Evolutionary conservation across 2,888 invertebrate species (phyloP), one percentile per base, ranked within the genome.

Genomic region (Seira musarum): DNA sequence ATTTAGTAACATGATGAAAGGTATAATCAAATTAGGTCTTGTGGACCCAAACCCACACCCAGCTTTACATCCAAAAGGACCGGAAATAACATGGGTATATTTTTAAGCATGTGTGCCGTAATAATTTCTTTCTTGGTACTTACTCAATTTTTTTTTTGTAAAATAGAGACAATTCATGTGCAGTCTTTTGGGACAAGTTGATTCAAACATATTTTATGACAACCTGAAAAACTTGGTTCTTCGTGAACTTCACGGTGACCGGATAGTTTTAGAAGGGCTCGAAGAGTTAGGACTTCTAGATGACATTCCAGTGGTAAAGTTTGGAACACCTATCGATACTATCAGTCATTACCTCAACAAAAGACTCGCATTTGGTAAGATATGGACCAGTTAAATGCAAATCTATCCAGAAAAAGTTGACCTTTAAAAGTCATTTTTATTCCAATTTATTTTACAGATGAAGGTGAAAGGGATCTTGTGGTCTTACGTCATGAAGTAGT

Each of bases 401-500:
- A 24, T 13, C n/a, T 74, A 17, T 24, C 10, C 25, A 46, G n/a
- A n/a, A n/a, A 74, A 15, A 17, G n/a, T 1, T 77, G 21, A 64
- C 17, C 15, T 22, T 67, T 22, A 2, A 49, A 46, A 40, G 21
- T 10, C 15, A 40, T 61, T 69, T 21, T 19, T 72, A 46, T 30
- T 49, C n/a, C 19, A n/a, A 35, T 65, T 53, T 67, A 22, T 85
- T 67, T 91, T 92, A 86, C 86, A 92, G 93, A 91, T 80, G 91
- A 92, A 81, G 91, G 93, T 69, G 99, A 99, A 89, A 92, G 98
- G 0, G 99, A 99, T 90, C 90, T 99, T 86, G 95, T 99, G 1
- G 93, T 99, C 40, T 91, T 99, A 85, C 93, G 98, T 0, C 99
- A 99, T 88, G 96, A 98, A 88, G 91, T 99, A 65, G 95, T 94